Evolutionary conservation across 1,140 invertebrate genomes (phyloP), one percentile per base, ranked within the genome.

Genomic region (Drosophila suzukii): DNA sequence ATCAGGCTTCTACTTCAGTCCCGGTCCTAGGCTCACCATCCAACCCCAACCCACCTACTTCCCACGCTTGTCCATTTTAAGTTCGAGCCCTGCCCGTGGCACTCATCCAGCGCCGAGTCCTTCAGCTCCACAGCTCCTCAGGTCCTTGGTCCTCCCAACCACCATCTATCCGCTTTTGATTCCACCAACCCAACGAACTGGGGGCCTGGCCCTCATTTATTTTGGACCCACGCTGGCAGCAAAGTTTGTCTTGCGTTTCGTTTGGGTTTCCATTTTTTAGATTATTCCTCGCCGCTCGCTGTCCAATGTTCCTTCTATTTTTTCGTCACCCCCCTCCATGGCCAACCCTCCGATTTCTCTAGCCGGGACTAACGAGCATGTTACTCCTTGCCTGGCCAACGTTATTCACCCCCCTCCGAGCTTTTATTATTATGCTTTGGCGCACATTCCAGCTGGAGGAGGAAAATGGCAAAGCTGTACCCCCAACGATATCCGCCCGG

Each of bases 231-330:
- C 85, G 84, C 80, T 89, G 77, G 74, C 81, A 78, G 81, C 81
- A 89, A 89, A 89, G 84, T 89, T 89, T 89, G 84, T 89, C 84
- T 89, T 89, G 84, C 84, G 79, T 86, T 88, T 77, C 84, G 83
- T 89, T 84, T 84, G 80, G 84, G 81, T 89, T 90, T 81, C 75
- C 84, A 84, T 88, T 88, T 89, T 89, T 89, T 90, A 90, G 85
- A 83, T 89, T 89, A 90, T 89, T 88, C 77, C 80, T 90, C 89
- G 72, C 78, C 73, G 62, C 68, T 70, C 68, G 80, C 60, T 54
- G 51, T 61, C 75, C 78, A 63, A 63, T 58, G 66, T 41, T 80
- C 47, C 39, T 59, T 53, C 46, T 54, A 49, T 57, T 72, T 68
- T 72, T 62, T 51, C 30, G 41, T 17, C 49, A 46, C 59, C 55